Evolutionary conservation across 1,140 invertebrate genomes (phyloP).

Genomic region (Cydia strobilella): DNA sequence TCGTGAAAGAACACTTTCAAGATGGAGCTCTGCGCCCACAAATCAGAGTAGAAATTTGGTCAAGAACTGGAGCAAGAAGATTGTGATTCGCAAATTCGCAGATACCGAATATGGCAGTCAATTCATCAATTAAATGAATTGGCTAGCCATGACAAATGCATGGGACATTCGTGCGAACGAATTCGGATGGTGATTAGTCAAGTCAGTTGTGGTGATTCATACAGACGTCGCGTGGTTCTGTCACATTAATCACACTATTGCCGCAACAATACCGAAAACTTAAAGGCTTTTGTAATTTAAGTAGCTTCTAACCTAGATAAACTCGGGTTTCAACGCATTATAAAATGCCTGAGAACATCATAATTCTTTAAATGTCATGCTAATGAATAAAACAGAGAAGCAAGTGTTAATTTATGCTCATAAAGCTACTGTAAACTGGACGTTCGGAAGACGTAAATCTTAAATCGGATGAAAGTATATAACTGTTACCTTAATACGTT

Average conservation of each 20-base stretch:
- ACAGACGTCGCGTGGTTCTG: conserved; percentile 15
- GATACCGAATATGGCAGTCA: conserved; percentile 50
- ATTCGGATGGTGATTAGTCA: conserved; percentile 40
- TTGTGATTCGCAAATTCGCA: conserved; percentile 45
- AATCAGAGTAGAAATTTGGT: conserved; percentile 37
- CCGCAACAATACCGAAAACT: conserved; percentile 5
- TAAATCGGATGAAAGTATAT: background rate
- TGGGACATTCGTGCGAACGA: conserved; percentile 38
- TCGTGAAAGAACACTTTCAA: conserved; percentile 9
- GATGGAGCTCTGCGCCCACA: conserved; percentile 10
- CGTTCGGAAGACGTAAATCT: background rate
- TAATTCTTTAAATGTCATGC: background rate
- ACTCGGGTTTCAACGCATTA: background rate
- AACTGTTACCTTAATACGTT: conserved; percentile 5
- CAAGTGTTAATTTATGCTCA: conserved; percentile 7
- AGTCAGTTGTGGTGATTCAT: conserved; percentile 27
- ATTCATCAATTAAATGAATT: conserved; percentile 51
- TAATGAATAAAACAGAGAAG: conserved; percentile 18
- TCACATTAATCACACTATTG: conserved; percentile 14
- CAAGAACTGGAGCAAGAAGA: conserved; percentile 17
- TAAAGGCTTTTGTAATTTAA: conserved; percentile 10
- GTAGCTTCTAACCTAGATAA: background rate
- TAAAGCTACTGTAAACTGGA: background rate
- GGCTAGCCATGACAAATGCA: conserved; percentile 48
- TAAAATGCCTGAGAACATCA: background rate